Base-by-base conservation (phyloP, 2,888 invertebrate species). In the Tortrix viridana region DNA sequence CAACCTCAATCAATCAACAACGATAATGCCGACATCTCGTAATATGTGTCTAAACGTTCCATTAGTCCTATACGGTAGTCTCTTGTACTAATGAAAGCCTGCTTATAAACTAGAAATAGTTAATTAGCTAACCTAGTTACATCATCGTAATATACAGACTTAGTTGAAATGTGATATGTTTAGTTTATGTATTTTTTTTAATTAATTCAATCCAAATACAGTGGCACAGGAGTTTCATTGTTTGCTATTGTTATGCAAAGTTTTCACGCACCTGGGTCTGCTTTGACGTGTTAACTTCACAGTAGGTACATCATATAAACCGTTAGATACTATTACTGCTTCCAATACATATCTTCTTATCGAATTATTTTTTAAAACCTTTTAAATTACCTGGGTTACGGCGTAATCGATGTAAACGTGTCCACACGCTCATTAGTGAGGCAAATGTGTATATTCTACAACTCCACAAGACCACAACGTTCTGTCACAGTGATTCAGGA, bases 161-260 rank as follows among this genome's bases (percentile, higher is more conserved):
- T 12, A 26, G n/a, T 43, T 47, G 23, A 20, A 49, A 57, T 23
- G 26, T 47, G 41, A 16, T 26, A n/a, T n/a, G n/a, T n/a, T n/a
- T n/a, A 26, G 41, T 16, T n/a, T 32, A 6, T 41, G 7, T 37
- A 37, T 44, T 32, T n/a, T 20, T 46, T 46, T 38, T 16, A 18
- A 23, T 48, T 18, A 12, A 32, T 32, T 26, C 14, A 37, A 20
- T 19, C 20, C 3, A 3, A 12, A n/a, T 32, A 50, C 32, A 19
- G 19, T 50, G 7, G 14, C 7, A 79, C 75, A 79, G 75, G 67
- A 68, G 66, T 68, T 67, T 74, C 74, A 79, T 81, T 80, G 79
- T 82, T 79, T 71, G 59, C 73, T 67, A 81, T 84, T 87, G 84
- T 86, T 83, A 86, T 85, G 83, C 80, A 76, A 82, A 84, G 70